Base-by-base conservation (phyloP, 2,797 vertebrate species). In the Sebastes taczanowskii region DNA sequence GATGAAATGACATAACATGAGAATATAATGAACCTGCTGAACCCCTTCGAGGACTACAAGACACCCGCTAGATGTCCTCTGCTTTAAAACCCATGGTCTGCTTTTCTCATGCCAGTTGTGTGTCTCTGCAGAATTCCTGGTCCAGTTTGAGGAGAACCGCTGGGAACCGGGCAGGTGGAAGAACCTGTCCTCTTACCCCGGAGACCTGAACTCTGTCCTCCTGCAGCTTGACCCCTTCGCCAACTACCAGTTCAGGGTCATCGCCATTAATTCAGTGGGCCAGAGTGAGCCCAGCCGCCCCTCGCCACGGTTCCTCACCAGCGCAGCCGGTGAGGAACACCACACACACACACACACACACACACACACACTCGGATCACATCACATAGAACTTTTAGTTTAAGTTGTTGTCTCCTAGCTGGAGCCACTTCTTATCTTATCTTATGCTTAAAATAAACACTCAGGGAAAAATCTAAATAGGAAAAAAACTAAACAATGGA, bases 221-320 rank as follows among this genome's bases (percentile, higher is more conserved):
- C 96, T 99, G 80, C 96, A 94, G 73, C 97, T 99, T 1, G 95
- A 96, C 1, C 97, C 99, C 0, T 99, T 97, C 0, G 96, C 99
- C 86, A 98, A 99, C 95, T 99, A 99, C 84, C 97, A 97, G 80
- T 99, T 99, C 92, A 95, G 98, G n/a, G 97, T 99, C 68, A 97
- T 99, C 0, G 97, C 98, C 0, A 85, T 98, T 85, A 99, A 99
- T n/a, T 92, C 96, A 0, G 97, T 99, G 56, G 98, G 99, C 70
- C 97, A 94, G 88, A 99, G 99, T 82, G 74, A 91, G 49, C 97
- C 99, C 77, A 99, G 99, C 65, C n/a, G 22, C 3, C 95, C 98
- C 0, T 99, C 99, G 0, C 95, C 95, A 7, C 95, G 97, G 9
- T 99, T 99, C 91, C 95, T 96, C 90, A 99, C 98, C 80, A 98